Conservation (phyloP, 2,888 invertebrate genomes). For the Troides oblongomaculatus region DNA sequence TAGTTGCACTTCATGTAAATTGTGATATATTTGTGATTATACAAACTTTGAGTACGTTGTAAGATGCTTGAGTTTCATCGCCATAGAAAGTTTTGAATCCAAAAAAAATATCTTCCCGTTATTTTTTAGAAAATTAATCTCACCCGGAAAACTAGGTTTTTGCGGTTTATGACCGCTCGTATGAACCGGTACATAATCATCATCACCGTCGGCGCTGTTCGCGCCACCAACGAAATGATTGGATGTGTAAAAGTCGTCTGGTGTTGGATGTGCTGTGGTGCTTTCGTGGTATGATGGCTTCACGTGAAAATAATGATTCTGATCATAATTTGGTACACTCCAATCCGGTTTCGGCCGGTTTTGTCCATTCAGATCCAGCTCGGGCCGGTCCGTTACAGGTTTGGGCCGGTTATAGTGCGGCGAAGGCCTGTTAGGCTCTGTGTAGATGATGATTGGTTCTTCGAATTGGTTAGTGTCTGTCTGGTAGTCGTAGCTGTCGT, state of each 20-base stretch:
- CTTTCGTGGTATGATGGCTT: conserved; percentile 75
- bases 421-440: conserved; percentile 61
- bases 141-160: conserved; percentile 67
- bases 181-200: conserved; percentile 73
- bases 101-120: conserved; percentile 17
- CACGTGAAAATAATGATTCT: conserved; percentile 66
- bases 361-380: conserved; percentile 40
- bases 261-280: conserved; percentile 50
- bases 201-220: conserved; percentile 53
- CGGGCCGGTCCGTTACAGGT: conserved; percentile 44
- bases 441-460: conserved; percentile 74
- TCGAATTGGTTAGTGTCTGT: conserved; percentile 70
- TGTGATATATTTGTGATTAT: no score
- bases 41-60: neutral
- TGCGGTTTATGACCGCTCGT: conserved; percentile 58
- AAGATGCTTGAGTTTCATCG: conserved; percentile 27
- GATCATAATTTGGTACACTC: conserved; percentile 47
- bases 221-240: conserved; percentile 43
- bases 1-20: no score
- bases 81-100: neutral
- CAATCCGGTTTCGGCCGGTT: conserved; percentile 53
- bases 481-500: conserved; percentile 71
- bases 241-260: conserved; percentile 56
- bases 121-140: conserved; percentile 22
- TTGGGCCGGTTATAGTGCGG: conserved; percentile 54